Conservation (phyloP, 2,797 vertebrate species). For the Gallinago nigripennis region DNA sequence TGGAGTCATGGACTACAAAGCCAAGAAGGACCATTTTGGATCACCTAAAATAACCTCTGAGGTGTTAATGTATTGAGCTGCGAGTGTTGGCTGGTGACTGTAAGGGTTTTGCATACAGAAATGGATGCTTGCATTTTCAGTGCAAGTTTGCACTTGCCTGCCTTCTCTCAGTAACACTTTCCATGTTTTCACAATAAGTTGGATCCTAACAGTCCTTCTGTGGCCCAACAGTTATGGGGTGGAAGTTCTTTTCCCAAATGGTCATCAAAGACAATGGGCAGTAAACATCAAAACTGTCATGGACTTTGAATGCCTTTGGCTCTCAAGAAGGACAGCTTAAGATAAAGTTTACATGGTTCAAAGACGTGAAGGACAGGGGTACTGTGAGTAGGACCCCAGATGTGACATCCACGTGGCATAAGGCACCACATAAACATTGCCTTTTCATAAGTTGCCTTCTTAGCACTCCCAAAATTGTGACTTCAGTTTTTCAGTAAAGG, state of each 20-base stretch:
- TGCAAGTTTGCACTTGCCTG: conserved; percentile 15
- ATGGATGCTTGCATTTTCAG: background rate
- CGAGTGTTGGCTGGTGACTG: background rate
- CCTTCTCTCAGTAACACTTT: background rate
- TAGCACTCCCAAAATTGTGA: background rate
- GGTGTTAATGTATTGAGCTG: conserved; percentile 19
- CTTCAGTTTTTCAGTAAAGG: background rate
- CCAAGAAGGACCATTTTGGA: conserved; percentile 30
- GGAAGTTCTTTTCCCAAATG: background rate
- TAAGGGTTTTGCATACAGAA: conserved; percentile 17
- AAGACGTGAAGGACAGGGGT: background rate
- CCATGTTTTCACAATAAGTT: background rate
- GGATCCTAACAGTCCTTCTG: background rate
- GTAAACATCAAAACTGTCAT: background rate
- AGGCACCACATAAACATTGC: background rate
- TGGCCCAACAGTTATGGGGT: background rate
- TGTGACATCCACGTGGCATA: background rate
- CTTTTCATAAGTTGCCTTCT: background rate
- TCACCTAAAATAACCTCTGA: conserved; percentile 56
- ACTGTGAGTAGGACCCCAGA: background rate
- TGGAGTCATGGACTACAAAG: conserved; percentile 10
- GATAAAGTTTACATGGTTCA: background rate
- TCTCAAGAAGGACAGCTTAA: background rate
- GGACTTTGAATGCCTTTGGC: background rate
- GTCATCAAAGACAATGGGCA: background rate